Conservation (phyloP, 1,140 invertebrate genomes). For the Aphidius ervi region DNA sequence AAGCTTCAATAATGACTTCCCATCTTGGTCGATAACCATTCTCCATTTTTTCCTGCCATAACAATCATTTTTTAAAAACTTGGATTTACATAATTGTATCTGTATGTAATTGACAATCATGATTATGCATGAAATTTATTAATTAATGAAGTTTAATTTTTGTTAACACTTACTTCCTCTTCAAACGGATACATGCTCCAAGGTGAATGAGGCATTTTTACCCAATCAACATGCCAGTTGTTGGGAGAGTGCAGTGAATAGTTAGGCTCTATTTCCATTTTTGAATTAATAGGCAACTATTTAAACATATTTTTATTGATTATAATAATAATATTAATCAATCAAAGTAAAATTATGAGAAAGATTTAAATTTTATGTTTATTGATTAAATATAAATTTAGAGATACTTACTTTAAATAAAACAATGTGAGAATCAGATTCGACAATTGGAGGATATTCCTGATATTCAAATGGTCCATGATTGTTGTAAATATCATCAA, state of each 20-base stretch:
- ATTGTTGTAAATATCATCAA: conserved; percentile 46
- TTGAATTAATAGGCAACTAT: conserved; percentile 40
- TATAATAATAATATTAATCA: too few species aligned
- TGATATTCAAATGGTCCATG: conserved; percentile 38
- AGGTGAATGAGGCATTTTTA: conserved; percentile 77
- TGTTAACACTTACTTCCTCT: conserved; percentile 42
- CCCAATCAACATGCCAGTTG: conserved; percentile 76
- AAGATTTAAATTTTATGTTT: too few species aligned
- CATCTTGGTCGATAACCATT: conserved; percentile 66
- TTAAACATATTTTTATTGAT: neutral
- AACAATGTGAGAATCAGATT: conserved; percentile 44
- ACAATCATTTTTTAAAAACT: too few species aligned
- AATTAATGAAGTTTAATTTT: too few species aligned
- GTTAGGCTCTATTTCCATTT: conserved; percentile 58
- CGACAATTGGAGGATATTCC: conserved; percentile 42
- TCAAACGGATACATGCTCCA: conserved; percentile 72
- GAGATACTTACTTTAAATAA: conserved; percentile 39
- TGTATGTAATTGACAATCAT: conserved; percentile 3
- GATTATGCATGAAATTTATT: conserved; percentile 15
- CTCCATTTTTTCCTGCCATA: conserved; percentile 49
- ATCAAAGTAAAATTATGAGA: too few species aligned
- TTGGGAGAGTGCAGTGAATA: conserved; percentile 56
- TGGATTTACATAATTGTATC: too few species aligned
- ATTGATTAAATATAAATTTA: neutral
- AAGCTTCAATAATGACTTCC: conserved; percentile 69